phyloP scores from a whole-genome alignment of 1,140 invertebrate genomes.

The Aradophagus sp. region DNA sequence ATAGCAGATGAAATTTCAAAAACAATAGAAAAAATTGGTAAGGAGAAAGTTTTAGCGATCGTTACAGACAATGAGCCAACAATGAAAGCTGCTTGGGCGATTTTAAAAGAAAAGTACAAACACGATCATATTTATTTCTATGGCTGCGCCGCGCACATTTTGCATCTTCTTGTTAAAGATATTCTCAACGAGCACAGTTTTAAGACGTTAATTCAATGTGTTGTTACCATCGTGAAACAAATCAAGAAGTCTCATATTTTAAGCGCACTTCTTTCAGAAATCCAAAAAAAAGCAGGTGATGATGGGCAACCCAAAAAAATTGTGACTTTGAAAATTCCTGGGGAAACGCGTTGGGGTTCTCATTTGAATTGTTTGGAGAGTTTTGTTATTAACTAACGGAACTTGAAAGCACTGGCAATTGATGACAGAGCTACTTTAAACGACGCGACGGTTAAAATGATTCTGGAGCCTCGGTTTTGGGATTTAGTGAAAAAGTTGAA shows the following conservation, averaged over 20 bases:
- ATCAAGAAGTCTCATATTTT: conserved; percentile 52
- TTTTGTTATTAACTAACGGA: conserved; percentile 49
- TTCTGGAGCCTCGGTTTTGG: conserved; percentile 35
- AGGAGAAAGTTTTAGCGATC: conserved; percentile 33
- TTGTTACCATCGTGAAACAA: conserved; percentile 47
- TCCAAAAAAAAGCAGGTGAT: conserved; percentile 13
- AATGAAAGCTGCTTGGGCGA: conserved; percentile 41
- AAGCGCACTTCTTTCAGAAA: conserved; percentile 22
- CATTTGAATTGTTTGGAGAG: conserved; percentile 48
- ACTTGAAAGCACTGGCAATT: conserved; percentile 54
- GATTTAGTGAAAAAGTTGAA: conserved; percentile 13
- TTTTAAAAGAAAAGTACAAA: conserved; percentile 30
- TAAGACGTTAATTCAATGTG: conserved; percentile 37
- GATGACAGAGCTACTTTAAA: conserved; percentile 31
- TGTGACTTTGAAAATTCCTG: conserved; percentile 47
- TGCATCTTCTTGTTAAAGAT: conserved; percentile 22
- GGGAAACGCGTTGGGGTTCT: conserved; percentile 40
- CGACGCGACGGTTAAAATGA: conserved; percentile 10
- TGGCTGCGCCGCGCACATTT: conserved; percentile 13
- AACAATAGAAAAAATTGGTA: conserved; percentile 29
- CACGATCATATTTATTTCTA: conserved; percentile 29
- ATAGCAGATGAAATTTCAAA: conserved; percentile 26
- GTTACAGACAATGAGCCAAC: conserved; percentile 47
- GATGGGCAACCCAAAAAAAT: conserved; percentile 3
- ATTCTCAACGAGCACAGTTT: conserved; percentile 13